phyloP scores from a whole-genome alignment of 35 echinoderm and acorn worm species.

The Apostichopus californicus region DNA sequence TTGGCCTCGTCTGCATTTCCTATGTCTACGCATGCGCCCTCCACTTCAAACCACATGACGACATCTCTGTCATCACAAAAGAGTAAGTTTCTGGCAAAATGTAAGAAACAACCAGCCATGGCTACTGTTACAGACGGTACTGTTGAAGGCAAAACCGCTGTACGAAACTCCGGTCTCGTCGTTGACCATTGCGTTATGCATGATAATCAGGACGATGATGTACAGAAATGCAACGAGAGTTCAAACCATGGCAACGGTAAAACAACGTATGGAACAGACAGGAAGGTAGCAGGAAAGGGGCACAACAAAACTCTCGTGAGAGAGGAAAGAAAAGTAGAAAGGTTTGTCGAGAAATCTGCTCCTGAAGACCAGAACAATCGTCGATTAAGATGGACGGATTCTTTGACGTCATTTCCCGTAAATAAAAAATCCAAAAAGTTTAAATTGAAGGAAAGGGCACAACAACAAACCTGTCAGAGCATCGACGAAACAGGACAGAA shows the following conservation, averaged over 20 bases:
- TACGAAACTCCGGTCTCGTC: not conserved
- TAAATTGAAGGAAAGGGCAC: not conserved
- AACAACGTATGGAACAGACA: not conserved
- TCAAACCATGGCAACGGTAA: not conserved
- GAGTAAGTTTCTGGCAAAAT: conserved; percentile 21
- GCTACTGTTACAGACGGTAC: not conserved
- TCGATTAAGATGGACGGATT: conserved; percentile 10
- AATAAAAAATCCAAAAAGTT: conserved; percentile 2
- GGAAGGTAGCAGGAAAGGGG: not conserved
- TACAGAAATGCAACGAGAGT: not conserved
- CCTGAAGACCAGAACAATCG: not conserved
- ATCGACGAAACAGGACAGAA: not conserved
- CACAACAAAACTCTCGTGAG: not conserved
- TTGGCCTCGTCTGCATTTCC: not conserved
- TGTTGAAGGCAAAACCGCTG: not conserved
- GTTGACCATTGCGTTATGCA: not conserved
- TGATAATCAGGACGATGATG: not conserved
- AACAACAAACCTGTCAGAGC: not conserved
- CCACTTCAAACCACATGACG: not conserved
- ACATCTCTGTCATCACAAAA: not conserved
- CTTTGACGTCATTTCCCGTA: not conserved
- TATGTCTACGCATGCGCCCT: not conserved
- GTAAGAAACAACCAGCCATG: not conserved
- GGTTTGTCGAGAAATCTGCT: not conserved
- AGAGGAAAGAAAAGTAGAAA: not conserved